Base-by-base conservation (phyloP, 1,140 invertebrate genomes). In the Eufriesea mexicana region DNA sequence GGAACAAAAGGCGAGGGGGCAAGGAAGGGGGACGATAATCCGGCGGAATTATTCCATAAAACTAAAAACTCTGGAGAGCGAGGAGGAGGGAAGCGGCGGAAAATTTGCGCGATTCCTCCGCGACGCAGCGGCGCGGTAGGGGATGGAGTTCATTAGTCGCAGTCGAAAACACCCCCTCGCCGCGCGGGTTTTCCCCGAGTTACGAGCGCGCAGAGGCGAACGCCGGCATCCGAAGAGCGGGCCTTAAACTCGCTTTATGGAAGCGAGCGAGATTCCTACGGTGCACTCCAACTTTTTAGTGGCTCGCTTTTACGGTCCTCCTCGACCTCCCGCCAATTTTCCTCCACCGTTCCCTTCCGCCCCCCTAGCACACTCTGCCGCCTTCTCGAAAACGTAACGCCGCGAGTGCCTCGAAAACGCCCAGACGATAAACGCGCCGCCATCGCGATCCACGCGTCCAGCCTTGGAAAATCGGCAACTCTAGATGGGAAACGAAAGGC, bases 181-280 rank as follows among this genome's bases (percentile, higher is more conserved):
- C 68, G 16, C 51, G 12, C 28, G 18, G 57, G 57, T 59, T 61
- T 75, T 28, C n/a, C 16, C 51, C 16, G 18, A 45, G 72, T 74
- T 61, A 74, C 72, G 72, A 61, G 25, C 42, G 25, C 9, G 18
- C 10, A n/a, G 42, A 35, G 62, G 35, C 35, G 35, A 8, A 66
- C 23, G 12, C 20, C 23, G 20, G 72, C 20, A 74, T 61, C n/a
- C 42, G 25, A 47, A 47, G 23, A 47, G 57, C n/a, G 23, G 57
- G 42, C 45, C 57, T 49, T 74, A 74, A 74, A 74, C 72, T 28
- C 55, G 42, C 16, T 74, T 74, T 74, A 74, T 61, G 72, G 57
- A 2, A 61, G 42, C 45, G 57, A 54, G n/a, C 57, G 72, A 74
- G 57, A 74, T 74, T 74, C 57, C 72, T 74, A 20, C 57, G 72